Evolutionary conservation across 2,797 vertebrate species (phyloP), one percentile per base, ranked within the genome.

Genomic region (Lepus oiostolus): DNA sequence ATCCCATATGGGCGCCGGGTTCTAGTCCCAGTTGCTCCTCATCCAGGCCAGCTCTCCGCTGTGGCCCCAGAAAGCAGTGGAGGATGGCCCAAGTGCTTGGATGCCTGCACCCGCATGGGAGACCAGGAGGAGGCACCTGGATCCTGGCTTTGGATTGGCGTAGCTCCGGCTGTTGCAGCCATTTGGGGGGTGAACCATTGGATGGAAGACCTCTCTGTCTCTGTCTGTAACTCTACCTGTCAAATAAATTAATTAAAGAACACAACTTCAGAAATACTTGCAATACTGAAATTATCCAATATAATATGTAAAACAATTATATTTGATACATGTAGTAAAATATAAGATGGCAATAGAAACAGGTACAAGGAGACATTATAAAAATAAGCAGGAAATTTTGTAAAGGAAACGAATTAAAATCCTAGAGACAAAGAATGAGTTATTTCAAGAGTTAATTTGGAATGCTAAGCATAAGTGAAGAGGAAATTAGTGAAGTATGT

Each of bases 341-440:
- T 74, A 85, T 80, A 85, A 13, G 12, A 26, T 87, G 6, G 9
- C 85, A 92, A 85, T 68, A 47, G 88, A 88, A 72, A 68, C 54
- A 70, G 35, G 22, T 91, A 4, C 22, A 60, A 74, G 67, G 28
- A 74, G 13, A 52, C 1, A 24, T 71, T 81, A 28, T 17, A 71
- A 85, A 95, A 76, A 38, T 92, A 76, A 76, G 42, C 17, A 76
- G n/a, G 7, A 82, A 65, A 42, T 26, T 80, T 72, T 85, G 22
- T 28, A 60, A 83, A 72, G 4, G 70, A 87, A 72, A 11, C 47
- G 17, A 62, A 81, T 35, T 82, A 68, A 70, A 85, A 62, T n/a
- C 2, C 2, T 91, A 74, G 12, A 93, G 88, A 88, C 91, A 67
- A 88, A 86, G 42, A 91, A 65, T 77, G 52, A 86, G 9, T 79